phyloP scores from a whole-genome alignment of 2,797 vertebrate species.

The Coregonus suidteri region DNA sequence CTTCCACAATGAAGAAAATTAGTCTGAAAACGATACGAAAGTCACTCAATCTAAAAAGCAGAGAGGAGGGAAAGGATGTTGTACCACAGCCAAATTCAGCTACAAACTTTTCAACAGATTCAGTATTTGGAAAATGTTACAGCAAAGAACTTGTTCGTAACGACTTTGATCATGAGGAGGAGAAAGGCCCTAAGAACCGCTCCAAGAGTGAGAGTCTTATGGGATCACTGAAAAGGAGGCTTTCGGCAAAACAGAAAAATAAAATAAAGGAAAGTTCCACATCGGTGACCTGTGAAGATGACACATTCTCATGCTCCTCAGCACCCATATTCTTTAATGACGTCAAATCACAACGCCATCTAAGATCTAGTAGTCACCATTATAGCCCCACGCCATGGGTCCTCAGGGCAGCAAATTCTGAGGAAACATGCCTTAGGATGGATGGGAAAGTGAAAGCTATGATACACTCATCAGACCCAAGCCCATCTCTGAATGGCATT shows the following conservation, averaged over 20 bases:
- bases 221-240: slow-evolving; percentile 84
- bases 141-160: slow-evolving; percentile 81
- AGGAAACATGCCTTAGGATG: slow-evolving; percentile 85
- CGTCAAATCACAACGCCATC: slow-evolving; percentile 77
- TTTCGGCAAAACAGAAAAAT: slow-evolving; percentile 85
- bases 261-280: slow-evolving; percentile 81
- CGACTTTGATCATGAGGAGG: slow-evolving; percentile 79
- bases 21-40: slow-evolving; percentile 89
- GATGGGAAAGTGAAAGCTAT: slow-evolving; percentile 81
- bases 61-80: slow-evolving; percentile 82
- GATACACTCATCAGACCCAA: slow-evolving; percentile 80
- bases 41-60: slow-evolving; percentile 88
- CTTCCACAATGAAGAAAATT: slow-evolving; percentile 89
- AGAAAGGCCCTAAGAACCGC: slow-evolving; percentile 75
- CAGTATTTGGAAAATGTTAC: slow-evolving; percentile 83
- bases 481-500: slow-evolving; percentile 75
- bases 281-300: slow-evolving; percentile 78
- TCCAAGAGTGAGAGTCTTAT: slow-evolving; percentile 86
- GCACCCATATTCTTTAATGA: slow-evolving; percentile 84
- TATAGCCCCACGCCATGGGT: slow-evolving; percentile 89
- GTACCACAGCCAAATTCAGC: slow-evolving; percentile 27
- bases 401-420: slow-evolving; percentile 79
- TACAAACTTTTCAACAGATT: slow-evolving; percentile 59
- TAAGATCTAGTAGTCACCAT: slow-evolving; percentile 83
- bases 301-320: slow-evolving; percentile 84